Evolutionary conservation across 2,113 vertebrate genomes (phyloP), one percentile per base, ranked within the genome.

Genomic region (Sceloporus tristichus): DNA sequence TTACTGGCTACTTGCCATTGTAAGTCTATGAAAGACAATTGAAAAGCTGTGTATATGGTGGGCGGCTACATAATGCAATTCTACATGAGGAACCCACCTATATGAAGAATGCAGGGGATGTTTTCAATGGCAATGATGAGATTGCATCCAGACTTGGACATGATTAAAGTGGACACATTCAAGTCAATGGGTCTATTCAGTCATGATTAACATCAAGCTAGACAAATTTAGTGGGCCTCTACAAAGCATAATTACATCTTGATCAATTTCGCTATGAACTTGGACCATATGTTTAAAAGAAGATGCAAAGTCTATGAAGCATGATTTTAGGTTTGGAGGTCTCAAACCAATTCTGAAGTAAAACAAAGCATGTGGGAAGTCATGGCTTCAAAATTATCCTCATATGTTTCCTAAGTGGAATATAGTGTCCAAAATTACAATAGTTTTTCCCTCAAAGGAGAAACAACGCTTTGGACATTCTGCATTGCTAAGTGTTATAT

Each of bases 1-100:
- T 88, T 91, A 78, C 85, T 92, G 93, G 93, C 87, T 38, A 42
- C 25, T 48, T 56, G 90, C 73, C 87, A 87, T 40, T 75, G 85
- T 80, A 90, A 81, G 27, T 13, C 85, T 79, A 53, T 71, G 87
- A 84, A 14, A 27, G 38, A 25, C 53, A 16, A 18, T 68, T 16
- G 38, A 38, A 85, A 89, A 86, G 68, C 23, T 65, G 85, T 38
- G 42, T 59, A 42, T 6, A 18, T 84, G 25, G 5, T 38, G n/a
- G 59, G 27, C 27, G 84, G 34, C 34, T 2, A 59, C 34, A 76
- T 21, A 53, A 2, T 0, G 1, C 1, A 9, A 1, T 23, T 3
- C 59, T 27, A 0, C 0, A n/a, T 34, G 21, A 59, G 5, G 3
- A 84, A 73, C 11, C 0, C 1, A 10, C 38, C 38, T 6, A 48